Evolutionary conservation across 2,113 vertebrate genomes (phyloP).

Genomic region (Ammodytes dubius): DNA sequence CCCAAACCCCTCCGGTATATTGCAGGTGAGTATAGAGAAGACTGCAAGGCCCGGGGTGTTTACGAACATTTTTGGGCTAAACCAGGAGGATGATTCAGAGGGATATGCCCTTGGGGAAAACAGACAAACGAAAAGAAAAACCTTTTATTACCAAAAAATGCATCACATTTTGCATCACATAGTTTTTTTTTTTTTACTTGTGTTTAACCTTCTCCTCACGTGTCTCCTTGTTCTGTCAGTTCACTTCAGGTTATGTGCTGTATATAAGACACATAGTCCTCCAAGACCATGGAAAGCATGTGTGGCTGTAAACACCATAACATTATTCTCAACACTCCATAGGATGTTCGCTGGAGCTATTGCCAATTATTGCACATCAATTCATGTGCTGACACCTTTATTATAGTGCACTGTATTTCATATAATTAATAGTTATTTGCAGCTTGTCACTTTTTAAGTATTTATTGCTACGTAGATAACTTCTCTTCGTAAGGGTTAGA

Average conservation of each 20-base stretch:
- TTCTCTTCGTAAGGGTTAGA: no score
- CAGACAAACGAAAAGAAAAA: not conserved
- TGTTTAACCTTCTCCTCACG: not conserved
- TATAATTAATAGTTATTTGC: no score
- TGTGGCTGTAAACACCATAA: not conserved
- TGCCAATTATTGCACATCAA: not conserved
- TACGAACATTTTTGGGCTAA: conserved; percentile 12
- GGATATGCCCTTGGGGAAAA: not conserved
- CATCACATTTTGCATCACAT: not conserved
- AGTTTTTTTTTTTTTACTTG: not conserved
- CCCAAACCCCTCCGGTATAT: conserved; percentile 22
- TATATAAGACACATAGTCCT: not conserved
- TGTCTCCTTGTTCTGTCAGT: not conserved
- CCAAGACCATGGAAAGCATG: not conserved
- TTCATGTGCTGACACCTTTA: not conserved
- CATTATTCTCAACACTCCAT: not conserved
- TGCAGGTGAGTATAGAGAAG: conserved; percentile 14
- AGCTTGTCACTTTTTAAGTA: no score
- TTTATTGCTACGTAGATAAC: no score
- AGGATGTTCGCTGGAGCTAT: not conserved
- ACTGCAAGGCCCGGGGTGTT: conserved; percentile 11
- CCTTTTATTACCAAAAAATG: conserved; percentile 17
- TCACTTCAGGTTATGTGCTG: not conserved
- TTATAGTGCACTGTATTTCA: not conserved
- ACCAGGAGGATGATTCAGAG: not conserved